Percentiles rank a stretch among this genome's conserved stretches.
These are phyloP conservation scores for Spodoptera litura DNA, from an alignment of 1,140 invertebrate species.

Conservation along the genomic window DNA sequence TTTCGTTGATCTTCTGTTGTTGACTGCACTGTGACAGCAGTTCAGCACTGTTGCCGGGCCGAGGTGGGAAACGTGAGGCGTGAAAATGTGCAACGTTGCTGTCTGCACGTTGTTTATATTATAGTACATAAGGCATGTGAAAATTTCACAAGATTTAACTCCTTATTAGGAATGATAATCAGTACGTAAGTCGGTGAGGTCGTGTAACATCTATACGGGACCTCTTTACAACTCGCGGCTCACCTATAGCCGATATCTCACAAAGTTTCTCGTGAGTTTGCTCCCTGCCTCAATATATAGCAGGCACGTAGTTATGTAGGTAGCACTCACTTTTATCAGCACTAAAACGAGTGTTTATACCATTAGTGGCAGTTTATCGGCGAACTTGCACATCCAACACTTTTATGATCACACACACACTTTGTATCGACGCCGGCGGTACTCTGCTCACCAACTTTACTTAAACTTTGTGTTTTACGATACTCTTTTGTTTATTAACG, in stretches of 20 bases:
- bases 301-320: neutral
- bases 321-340: slow-evolving; percentile 18
- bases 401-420: slow-evolving; percentile 27
- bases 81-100: slow-evolving; percentile 30
- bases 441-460: slow-evolving; percentile 7
- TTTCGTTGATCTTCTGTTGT: slow-evolving; percentile 2
- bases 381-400: slow-evolving; percentile 11
- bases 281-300: neutral
- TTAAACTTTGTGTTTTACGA: slow-evolving; percentile 25
- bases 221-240: neutral
- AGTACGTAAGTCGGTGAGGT: no score
- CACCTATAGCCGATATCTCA: slow-evolving; percentile 4
- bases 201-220: no score
- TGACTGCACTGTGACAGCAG: neutral
- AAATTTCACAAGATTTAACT: neutral
- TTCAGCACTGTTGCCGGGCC: neutral
- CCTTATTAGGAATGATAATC: no score
- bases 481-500: slow-evolving; percentile 11
- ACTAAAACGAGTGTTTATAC: slow-evolving; percentile 11
- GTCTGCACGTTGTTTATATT: slow-evolving; percentile 11
- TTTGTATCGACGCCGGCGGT: slow-evolving; percentile 16
- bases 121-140: neutral
- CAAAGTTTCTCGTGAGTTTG: neutral
- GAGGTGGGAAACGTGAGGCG: slow-evolving; percentile 10
- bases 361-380: slow-evolving; percentile 29